phyloP scores from a whole-genome alignment of 2,888 invertebrate species.

The Drosophila eohydei region DNA sequence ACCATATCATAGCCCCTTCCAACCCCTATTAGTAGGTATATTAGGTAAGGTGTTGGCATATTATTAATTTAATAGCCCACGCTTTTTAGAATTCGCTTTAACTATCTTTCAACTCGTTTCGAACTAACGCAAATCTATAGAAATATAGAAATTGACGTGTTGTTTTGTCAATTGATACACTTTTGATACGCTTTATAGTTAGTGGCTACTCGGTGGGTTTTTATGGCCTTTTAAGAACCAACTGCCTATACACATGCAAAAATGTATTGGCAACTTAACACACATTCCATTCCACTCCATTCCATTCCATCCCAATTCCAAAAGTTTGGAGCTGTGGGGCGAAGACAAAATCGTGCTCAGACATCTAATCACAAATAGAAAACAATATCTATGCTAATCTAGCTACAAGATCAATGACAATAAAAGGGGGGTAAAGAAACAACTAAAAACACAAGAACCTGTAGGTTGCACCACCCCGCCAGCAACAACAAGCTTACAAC shows the following conservation, averaged over 20 bases:
- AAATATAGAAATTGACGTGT: conserved; percentile 28
- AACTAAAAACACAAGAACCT: conserved; percentile 68
- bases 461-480: conserved; percentile 69
- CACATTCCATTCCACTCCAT: conserved; percentile 49
- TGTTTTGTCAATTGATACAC: conserved; percentile 46
- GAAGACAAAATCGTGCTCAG: conserved; percentile 71
- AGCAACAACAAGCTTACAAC: conserved; percentile 44
- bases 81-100: conserved; percentile 9
- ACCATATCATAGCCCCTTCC: background rate
- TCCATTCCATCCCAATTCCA: conserved; percentile 37
- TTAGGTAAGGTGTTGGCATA: conserved; percentile 13
- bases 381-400: conserved; percentile 82
- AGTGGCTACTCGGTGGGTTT: conserved; percentile 13
- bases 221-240: conserved; percentile 29
- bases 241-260: conserved; percentile 11
- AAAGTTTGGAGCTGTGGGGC: conserved; percentile 28
- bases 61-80: conserved; percentile 27
- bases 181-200: conserved; percentile 56
- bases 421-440: conserved; percentile 65
- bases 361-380: conserved; percentile 78
- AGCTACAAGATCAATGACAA: conserved; percentile 79
- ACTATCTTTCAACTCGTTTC: conserved; percentile 27
- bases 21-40: background rate
- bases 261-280: conserved; percentile 30
- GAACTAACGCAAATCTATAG: conserved; percentile 17